Conservation (phyloP, 2,888 invertebrate species). For the Phania funesta region DNA sequence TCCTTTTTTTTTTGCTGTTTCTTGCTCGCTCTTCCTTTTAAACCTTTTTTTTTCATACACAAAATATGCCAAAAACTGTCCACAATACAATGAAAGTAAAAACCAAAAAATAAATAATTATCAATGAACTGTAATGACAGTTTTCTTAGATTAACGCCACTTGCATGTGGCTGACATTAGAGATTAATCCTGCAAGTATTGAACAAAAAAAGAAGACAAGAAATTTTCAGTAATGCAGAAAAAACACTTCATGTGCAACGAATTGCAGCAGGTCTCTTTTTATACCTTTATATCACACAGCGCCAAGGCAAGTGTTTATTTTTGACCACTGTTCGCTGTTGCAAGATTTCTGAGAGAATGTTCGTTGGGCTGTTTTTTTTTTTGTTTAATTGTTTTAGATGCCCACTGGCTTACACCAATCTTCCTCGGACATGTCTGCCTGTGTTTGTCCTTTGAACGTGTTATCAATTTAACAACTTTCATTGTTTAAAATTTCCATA, state of each 20-base stretch:
- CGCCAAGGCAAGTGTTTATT: constrained; percentile 39
- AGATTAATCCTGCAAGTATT: constrained; percentile 29
- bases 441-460: constrained; percentile 12
- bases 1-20: constrained; percentile 19
- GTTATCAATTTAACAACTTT: constrained; percentile 62
- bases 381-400: constrained; percentile 56
- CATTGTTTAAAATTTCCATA: constrained; percentile 25
- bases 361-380: neutral
- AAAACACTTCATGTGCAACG: constrained; percentile 16
- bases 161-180: constrained; percentile 66
- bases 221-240: neutral
- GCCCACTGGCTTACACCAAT: constrained; percentile 8
- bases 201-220: neutral
- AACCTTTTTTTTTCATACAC: constrained; percentile 8
- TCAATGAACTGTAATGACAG: constrained; percentile 68
- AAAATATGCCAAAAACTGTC: neutral
- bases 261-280: constrained; percentile 20
- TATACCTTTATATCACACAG: constrained; percentile 41
- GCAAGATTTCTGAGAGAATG: neutral
- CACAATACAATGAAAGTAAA: neutral
- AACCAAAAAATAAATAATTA: constrained; percentile 45
- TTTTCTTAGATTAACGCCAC: constrained; percentile 62
- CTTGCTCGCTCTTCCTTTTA: constrained; percentile 33
- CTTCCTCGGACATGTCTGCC: neutral
- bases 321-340: neutral